phyloP scores from a whole-genome alignment of 2,888 invertebrate species.

The Ditylenchus weischeri region DNA sequence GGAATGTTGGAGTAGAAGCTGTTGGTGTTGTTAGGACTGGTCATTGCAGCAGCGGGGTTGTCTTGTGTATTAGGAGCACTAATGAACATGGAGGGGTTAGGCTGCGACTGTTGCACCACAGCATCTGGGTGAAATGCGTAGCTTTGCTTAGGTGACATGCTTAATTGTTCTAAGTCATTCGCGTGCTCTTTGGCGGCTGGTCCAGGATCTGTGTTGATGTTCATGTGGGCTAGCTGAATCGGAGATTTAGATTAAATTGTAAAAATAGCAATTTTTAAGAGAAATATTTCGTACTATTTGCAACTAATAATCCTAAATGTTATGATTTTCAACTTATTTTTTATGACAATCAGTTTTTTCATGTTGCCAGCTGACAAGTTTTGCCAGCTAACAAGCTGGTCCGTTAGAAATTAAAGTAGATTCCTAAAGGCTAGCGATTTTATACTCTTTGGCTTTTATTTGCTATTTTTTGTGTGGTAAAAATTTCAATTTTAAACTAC shows the following conservation, averaged over 20 bases:
- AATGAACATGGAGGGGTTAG: background rate
- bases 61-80: background rate
- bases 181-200: background rate
- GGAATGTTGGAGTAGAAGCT: slow-evolving; percentile 13
- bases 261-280: too few relatives aligned
- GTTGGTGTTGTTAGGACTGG: slow-evolving; percentile 9
- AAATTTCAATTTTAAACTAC: too few relatives aligned
- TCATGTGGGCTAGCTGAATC: background rate
- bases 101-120: background rate
- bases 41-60: background rate
- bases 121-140: background rate
- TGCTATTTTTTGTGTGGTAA: too few relatives aligned
- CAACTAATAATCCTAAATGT: too few relatives aligned
- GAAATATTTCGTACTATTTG: too few relatives aligned
- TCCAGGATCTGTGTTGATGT: background rate
- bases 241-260: background rate
- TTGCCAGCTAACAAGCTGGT: too few relatives aligned
- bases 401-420: too few relatives aligned
- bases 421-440: too few relatives aligned
- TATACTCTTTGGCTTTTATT: too few relatives aligned
- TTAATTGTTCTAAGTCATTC: background rate
- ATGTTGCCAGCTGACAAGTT: too few relatives aligned
- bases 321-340: too few relatives aligned
- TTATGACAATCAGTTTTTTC: too few relatives aligned
- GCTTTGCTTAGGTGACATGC: slow-evolving; percentile 9